These are phyloP conservation scores for Amblyjoppa proteus DNA, from an alignment of 2,888 invertebrate species.

Conservation along the genomic window DNA sequence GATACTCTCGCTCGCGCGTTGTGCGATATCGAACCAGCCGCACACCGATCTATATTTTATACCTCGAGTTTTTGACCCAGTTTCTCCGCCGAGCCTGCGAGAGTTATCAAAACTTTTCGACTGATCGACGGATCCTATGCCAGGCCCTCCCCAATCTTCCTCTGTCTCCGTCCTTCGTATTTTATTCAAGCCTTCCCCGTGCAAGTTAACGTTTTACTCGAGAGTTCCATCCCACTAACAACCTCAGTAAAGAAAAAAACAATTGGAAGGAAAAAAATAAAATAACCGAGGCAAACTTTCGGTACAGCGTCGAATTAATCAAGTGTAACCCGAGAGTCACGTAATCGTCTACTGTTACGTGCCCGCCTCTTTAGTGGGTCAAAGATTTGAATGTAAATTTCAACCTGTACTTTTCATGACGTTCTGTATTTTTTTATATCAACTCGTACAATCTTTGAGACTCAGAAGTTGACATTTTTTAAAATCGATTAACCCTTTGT, in stretches of 20 bases:
- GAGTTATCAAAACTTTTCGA: conserved; percentile 55
- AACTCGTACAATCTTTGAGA: too few species aligned
- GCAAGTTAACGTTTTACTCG: conserved; percentile 32
- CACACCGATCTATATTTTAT: conserved; percentile 56
- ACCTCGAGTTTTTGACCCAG: conserved; percentile 58
- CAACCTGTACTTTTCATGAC: not conserved
- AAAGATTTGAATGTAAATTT: conserved; percentile 19
- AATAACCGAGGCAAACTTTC: not conserved
- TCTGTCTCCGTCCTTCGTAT: conserved; percentile 36
- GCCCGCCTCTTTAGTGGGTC: not conserved
- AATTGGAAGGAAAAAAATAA: not conserved
- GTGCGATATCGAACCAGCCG: conserved; percentile 45
- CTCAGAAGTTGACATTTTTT: too few species aligned
- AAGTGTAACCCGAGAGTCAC: not conserved
- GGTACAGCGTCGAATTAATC: conserved; percentile 4
- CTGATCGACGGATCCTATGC: conserved; percentile 40
- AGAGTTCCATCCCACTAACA: conserved; percentile 10
- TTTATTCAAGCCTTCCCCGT: conserved; percentile 49
- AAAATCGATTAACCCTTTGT: too few species aligned
- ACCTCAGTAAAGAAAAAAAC: conserved; percentile 13
- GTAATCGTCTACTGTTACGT: not conserved
- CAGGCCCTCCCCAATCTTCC: not conserved
- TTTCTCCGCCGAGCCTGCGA: conserved; percentile 31
- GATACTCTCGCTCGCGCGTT: conserved; percentile 31
- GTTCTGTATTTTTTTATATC: not conserved